phyloP scores from a whole-genome alignment of 1,140 invertebrate species.

The Drosophila varians region DNA sequence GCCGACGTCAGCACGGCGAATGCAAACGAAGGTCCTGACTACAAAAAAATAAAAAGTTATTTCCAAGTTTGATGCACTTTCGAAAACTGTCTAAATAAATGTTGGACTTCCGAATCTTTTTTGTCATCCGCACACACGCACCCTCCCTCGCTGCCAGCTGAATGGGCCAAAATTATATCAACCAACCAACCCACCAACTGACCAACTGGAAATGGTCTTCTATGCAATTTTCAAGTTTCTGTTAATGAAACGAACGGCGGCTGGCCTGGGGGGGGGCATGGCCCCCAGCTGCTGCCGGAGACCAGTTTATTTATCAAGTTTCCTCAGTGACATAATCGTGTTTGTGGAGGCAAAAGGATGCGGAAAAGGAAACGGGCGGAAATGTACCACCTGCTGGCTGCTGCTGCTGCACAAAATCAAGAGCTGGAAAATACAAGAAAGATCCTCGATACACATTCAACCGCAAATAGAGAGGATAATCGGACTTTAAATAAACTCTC shows the following conservation, averaged over 20 bases:
- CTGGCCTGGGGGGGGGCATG: not conserved
- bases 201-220: not conserved
- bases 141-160: not conserved
- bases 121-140: slow-evolving; percentile 11
- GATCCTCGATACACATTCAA: not conserved
- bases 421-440: not conserved
- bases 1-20: slow-evolving; percentile 48
- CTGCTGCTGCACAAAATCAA: not conserved
- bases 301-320: slow-evolving; percentile 16
- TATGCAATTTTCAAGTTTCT: slow-evolving; percentile 2
- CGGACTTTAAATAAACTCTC: slow-evolving; percentile 14
- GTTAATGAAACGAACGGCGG: slow-evolving; percentile 24
- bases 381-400: slow-evolving; percentile 28
- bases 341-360: slow-evolving; percentile 6
- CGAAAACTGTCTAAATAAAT: slow-evolving; percentile 48
- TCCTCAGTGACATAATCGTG: slow-evolving; percentile 16
- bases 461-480: not conserved
- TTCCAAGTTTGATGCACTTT: slow-evolving; percentile 51
- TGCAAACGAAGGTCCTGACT: slow-evolving; percentile 34
- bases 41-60: slow-evolving; percentile 52
- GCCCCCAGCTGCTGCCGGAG: not conserved
- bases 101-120: slow-evolving; percentile 1
- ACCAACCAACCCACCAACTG: no score
- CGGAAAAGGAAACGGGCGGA: slow-evolving; percentile 23
- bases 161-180: slow-evolving; percentile 9